These are phyloP conservation scores for Gadus chalcogrammus DNA, from an alignment of 2,113 vertebrate genomes.

Conservation along the genomic window DNA sequence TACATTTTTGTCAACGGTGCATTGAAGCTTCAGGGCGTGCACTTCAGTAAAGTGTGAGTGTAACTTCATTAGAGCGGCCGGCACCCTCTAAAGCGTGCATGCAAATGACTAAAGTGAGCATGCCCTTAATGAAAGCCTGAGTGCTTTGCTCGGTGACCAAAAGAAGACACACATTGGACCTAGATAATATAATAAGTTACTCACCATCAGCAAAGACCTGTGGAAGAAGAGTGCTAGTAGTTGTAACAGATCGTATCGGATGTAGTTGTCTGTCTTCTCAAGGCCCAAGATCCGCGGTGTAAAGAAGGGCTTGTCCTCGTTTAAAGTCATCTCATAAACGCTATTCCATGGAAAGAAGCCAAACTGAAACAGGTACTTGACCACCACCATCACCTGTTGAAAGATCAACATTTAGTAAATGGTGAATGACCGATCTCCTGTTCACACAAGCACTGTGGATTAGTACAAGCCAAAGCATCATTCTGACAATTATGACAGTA, in stretches of 20 bases:
- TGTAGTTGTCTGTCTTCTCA: constrained; percentile 82
- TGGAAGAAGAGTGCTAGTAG: constrained; percentile 93
- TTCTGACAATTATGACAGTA: not conserved
- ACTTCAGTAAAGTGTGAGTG: no score
- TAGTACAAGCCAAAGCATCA: no score
- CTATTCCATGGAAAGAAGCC: constrained; percentile 97
- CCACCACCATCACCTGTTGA: constrained; percentile 81
- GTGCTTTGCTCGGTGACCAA: no score
- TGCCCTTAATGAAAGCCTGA: no score
- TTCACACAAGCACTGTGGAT: no score
- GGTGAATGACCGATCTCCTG: no score
- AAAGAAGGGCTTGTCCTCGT: constrained; percentile 92
- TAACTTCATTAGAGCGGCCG: no score
- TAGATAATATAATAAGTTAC: not conserved
- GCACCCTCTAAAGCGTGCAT: no score
- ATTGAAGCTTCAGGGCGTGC: no score
- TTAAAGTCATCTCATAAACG: constrained; percentile 71
- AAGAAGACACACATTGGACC: no score
- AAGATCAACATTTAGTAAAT: not conserved
- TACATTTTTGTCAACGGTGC: no score
- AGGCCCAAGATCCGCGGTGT: constrained; percentile 88
- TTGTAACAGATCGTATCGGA: constrained; percentile 88
- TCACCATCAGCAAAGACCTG: constrained; percentile 88
- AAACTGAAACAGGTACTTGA: constrained; percentile 97
- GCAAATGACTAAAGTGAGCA: no score